phyloP scores from a whole-genome alignment of 2,888 invertebrate species.

The Drosophila recens region DNA sequence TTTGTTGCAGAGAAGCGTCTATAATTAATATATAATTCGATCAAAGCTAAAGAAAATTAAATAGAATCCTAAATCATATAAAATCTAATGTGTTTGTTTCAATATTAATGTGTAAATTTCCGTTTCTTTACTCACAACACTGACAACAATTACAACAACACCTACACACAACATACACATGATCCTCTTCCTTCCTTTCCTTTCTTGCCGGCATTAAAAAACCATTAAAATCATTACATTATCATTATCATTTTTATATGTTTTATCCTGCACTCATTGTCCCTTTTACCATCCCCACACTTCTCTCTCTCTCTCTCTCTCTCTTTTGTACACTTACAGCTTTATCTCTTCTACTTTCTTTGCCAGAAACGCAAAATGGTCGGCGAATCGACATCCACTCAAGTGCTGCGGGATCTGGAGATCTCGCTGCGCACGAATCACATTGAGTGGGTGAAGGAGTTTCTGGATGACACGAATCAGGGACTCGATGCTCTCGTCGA shows the following conservation, averaged over 20 bases:
- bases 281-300: slow-evolving; percentile 30
- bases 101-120: slow-evolving; percentile 79
- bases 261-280: slow-evolving; percentile 26
- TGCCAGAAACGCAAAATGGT: slow-evolving; percentile 98
- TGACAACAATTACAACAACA: slow-evolving; percentile 49
- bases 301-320: slow-evolving; percentile 50
- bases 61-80: slow-evolving; percentile 24
- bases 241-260: slow-evolving; percentile 37
- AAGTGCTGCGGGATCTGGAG: slow-evolving; percentile 98
- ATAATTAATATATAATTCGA: slow-evolving; percentile 24
- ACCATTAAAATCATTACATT: slow-evolving; percentile 35
- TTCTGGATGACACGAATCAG: slow-evolving; percentile 97
- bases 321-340: slow-evolving; percentile 83
- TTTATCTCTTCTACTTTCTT: slow-evolving; percentile 86
- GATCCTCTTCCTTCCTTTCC: slow-evolving; percentile 20
- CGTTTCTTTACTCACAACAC: slow-evolving; percentile 81
- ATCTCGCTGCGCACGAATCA: slow-evolving; percentile 99
- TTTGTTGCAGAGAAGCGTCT: slow-evolving; percentile 36
- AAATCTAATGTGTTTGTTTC: slow-evolving; percentile 59
- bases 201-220: slow-evolving; percentile 14
- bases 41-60: slow-evolving; percentile 5
- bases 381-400: slow-evolving; percentile 98
- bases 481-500: slow-evolving; percentile 98
- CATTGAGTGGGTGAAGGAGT: slow-evolving; percentile 99
- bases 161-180: slow-evolving; percentile 44